These are phyloP conservation scores for Aphodius granarius DNA, from an alignment of 2,888 invertebrate species.

Conservation along the genomic window DNA sequence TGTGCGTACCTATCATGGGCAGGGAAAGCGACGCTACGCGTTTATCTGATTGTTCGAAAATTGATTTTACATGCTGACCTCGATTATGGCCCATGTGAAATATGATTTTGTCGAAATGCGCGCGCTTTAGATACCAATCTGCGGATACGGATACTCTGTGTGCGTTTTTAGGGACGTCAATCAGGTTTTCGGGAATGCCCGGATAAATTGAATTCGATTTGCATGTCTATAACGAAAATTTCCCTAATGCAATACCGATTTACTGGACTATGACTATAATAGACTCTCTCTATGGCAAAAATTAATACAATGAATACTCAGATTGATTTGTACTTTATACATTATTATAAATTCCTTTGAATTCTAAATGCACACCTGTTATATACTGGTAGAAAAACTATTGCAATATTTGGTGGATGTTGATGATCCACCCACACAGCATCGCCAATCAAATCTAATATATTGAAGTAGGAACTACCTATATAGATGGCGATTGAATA, in stretches of 20 bases:
- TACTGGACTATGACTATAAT: neutral
- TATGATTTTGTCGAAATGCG: constrained; percentile 23
- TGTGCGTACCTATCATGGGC: constrained; percentile 44
- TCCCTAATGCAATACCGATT: neutral
- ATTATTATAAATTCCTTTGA: no score
- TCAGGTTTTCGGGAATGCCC: neutral
- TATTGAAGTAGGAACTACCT: neutral
- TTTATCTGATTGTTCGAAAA: constrained; percentile 50
- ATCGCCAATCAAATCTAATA: no score
- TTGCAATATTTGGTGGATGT: no score
- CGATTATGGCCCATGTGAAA: constrained; percentile 37
- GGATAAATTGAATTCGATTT: neutral
- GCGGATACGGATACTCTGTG: neutral
- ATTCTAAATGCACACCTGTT: no score
- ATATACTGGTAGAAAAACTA: no score
- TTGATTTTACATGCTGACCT: constrained; percentile 53
- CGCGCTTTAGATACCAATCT: neutral
- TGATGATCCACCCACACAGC: no score
- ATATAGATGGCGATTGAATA: neutral
- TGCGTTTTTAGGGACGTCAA: neutral
- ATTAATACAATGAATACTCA: no score
- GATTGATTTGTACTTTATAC: no score
- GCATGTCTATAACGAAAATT: neutral
- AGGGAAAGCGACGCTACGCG: constrained; percentile 9
- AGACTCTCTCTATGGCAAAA: neutral